Base-by-base conservation (phyloP, 2,888 invertebrate genomes). In the Lordiphosa andalusiaca region DNA sequence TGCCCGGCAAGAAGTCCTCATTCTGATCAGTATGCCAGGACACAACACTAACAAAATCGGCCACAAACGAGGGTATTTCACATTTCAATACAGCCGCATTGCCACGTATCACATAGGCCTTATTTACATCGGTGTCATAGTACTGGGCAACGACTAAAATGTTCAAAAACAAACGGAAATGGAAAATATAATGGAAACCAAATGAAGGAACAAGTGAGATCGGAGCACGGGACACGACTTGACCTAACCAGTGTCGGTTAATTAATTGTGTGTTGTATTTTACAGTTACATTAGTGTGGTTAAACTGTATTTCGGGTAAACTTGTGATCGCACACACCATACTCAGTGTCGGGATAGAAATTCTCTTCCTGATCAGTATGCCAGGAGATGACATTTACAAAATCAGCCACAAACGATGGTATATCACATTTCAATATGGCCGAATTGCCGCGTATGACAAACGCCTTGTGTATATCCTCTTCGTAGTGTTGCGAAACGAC, bases 351-450 rank as follows among this genome's bases (percentile, higher is more conserved):
- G 58, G 89, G 89, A 78, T 85, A 88, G 73, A 88, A 90, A 82
- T 71, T 88, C 82, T 90, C 89, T 67, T 89, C 81, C 73, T 89
- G 92, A 90, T 95, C 94, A 73, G 95, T 95, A 80, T 95, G 94
- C 96, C 96, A 96, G 47, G 95, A 94, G 52, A 95, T 92, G 73
- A 98, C 96, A 86, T 91, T 93, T 67, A 98, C 95, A 90, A 97
- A 97, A 91, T 97, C 97, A 64, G 95, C 95, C 65, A 97, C 96
- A 90, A 96, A 98, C 67, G 96, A 96, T 48, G 97, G 97, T 86
- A 96, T 94, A 84, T 95, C 95, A 91, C 96, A 96, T 91, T 96
- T 96, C 84, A 96, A 91, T 70, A 96, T 94, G 65, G 95, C 96
- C 83, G 96, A 93, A 90, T 96, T 96, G 80, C 96, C 96, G 76